These are phyloP conservation scores for Microchrysa polita DNA, from an alignment of 2,888 invertebrate genomes.

Conservation along the genomic window DNA sequence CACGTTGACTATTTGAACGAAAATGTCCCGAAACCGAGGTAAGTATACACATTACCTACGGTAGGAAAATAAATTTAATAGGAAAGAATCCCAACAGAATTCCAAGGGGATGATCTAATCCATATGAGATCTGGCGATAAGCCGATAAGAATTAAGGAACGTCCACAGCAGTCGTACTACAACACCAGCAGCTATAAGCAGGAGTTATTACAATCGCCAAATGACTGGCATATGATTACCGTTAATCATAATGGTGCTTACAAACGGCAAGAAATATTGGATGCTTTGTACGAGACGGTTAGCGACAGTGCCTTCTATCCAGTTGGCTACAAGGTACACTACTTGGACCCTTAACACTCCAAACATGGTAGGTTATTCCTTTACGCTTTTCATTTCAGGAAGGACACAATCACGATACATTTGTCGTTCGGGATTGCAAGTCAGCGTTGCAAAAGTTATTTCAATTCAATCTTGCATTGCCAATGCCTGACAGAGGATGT, in stretches of 20 bases:
- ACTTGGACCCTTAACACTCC: too few species aligned
- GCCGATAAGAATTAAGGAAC: conserved; percentile 56
- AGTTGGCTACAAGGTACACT: conserved; percentile 46
- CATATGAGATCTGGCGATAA: conserved; percentile 50
- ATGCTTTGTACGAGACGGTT: conserved; percentile 40
- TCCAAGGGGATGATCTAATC: not conserved
- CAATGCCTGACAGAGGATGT: conserved; percentile 4
- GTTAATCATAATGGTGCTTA: conserved; percentile 56
- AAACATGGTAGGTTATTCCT: too few species aligned
- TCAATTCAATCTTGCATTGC: conserved; percentile 19
- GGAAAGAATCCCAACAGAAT: not conserved
- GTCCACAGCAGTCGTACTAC: conserved; percentile 52
- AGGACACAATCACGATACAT: conserved; percentile 30
- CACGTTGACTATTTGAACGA: too few species aligned
- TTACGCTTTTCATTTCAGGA: conserved; percentile 17
- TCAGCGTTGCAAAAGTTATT: conserved; percentile 46
- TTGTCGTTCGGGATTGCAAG: conserved; percentile 46
- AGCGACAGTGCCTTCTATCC: conserved; percentile 47
- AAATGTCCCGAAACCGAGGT: too few species aligned
- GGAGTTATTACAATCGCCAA: conserved; percentile 53
- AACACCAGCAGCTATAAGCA: conserved; percentile 55
- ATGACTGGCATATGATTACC: conserved; percentile 58
- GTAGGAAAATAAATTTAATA: too few species aligned
- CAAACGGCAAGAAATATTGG: conserved; percentile 40
- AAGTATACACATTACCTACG: too few species aligned